Base-by-base conservation (phyloP, 1,140 invertebrate species). In the Drosophila bocki region DNA sequence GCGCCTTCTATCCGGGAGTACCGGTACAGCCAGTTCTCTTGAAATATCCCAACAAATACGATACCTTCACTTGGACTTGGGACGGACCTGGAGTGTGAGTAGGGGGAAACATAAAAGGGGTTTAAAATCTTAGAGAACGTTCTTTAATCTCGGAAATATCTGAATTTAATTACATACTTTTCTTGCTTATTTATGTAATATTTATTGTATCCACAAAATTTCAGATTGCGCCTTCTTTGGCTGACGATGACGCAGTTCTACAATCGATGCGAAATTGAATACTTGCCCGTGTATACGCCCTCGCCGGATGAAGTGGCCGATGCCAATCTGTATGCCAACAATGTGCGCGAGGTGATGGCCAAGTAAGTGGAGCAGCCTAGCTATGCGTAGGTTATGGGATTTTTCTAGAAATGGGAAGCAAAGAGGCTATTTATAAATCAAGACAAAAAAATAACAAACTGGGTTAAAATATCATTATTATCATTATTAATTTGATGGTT, bases 11-110 rank as follows among this genome's bases (percentile, higher is more conserved):
- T 94, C 98, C 98, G 0, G 98, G 98, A 1, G 97, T 98, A 12
- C 97, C 98, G 1, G 97, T 99, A 1, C 98, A 99, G 91, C 98
- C 98, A 1, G 97, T 99, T 8, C 96, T 97, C 75, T 96, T 99
- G 54, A 95, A 97, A 57, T 99, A 99, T 93, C 97, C 97, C 0
- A 99, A 99, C 91, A 96, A 96, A 91, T 94, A 97, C 80, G 98
- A 99, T 91, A 98, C 98, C 4, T 96, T 98, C 42, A 98, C 98
- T 0, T 99, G 98, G 98, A 99, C 98, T 6, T 99, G 98, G 98
- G 97, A 99, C 93, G 98, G 98, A 63, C 97, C 98, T 71, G 97
- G 97, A 93, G 97, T 97, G 97, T 98, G 94, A 97, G 97, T 96
- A 33, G 4, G 13, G 22, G 19, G 15, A 2, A 11, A n/a, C 26